A percentile compares a stretch with the other conserved stretches of the same genome.
Evolutionary conservation across 2,113 vertebrate species (phyloP).

Genomic region (Siniperca chuatsi): DNA sequence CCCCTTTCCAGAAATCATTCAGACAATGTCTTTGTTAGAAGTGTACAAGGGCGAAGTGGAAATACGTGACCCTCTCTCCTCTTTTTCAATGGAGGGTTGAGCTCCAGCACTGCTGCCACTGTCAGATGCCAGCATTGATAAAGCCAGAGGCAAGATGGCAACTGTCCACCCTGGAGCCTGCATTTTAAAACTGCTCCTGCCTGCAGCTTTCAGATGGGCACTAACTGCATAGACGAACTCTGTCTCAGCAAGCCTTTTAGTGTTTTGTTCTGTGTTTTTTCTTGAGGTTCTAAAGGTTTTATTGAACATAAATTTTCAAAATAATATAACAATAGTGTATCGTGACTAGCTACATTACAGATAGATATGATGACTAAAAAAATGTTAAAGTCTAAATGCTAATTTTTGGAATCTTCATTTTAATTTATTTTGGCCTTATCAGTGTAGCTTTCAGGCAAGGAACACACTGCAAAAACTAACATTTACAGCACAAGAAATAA

Average conservation of each 20-base stretch:
- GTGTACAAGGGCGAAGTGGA: conserved; percentile 55
- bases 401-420: background rate
- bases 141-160: conserved; percentile 75
- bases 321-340: background rate
- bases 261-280: background rate
- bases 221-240: conserved; percentile 32
- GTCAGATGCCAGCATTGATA: conserved; percentile 77
- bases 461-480: background rate
- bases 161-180: conserved; percentile 76
- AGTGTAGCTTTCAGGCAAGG: background rate
- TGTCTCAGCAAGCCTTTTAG: conserved; percentile 14
- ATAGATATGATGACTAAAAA: background rate
- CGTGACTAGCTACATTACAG: background rate
- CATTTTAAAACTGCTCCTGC: conserved; percentile 71
- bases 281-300: background rate
- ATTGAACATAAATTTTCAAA: background rate
- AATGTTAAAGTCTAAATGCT: background rate
- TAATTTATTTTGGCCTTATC: background rate
- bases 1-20: conserved; percentile 12
- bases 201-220: conserved; percentile 74
- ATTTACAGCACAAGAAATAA: conserved; percentile 11
- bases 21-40: conserved; percentile 58
- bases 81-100: conserved; percentile 49
- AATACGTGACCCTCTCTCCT: conserved; percentile 55
- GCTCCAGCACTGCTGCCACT: conserved; percentile 58